Percentiles rank a stretch among this genome's conserved stretches.
These are phyloP conservation scores for Chalcis sispes DNA, from an alignment of 2,888 invertebrate genomes.

Conservation along the genomic window DNA sequence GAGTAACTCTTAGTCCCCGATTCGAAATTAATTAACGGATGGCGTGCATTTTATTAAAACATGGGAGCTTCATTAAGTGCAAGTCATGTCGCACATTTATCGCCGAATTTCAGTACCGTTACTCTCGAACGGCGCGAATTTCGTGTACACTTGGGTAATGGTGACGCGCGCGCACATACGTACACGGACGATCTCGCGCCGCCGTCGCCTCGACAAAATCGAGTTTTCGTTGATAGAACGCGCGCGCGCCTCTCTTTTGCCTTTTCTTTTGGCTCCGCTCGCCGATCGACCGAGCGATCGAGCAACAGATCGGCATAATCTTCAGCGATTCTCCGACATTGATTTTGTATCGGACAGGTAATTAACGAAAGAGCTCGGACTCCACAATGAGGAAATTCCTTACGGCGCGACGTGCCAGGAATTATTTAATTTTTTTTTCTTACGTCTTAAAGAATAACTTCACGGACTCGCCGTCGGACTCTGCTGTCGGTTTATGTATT, in stretches of 20 bases:
- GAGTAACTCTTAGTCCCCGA: neutral
- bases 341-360: conserved; percentile 70
- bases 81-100: conserved; percentile 46
- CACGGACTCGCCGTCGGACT: neutral
- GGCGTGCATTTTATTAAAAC: conserved; percentile 34
- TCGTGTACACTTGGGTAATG: conserved; percentile 25
- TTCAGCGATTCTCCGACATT: too few relatives aligned
- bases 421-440: conserved; percentile 61
- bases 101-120: conserved; percentile 30
- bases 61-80: conserved; percentile 40
- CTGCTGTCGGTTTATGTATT: neutral
- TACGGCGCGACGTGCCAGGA: conserved; percentile 64
- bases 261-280: too few relatives aligned
- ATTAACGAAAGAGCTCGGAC: conserved; percentile 65
- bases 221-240: conserved; percentile 48
- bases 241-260: too few relatives aligned
- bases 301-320: too few relatives aligned
- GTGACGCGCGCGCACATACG: too few relatives aligned
- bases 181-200: too few relatives aligned
- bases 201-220: conserved; percentile 31
- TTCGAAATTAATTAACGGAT: conserved; percentile 39
- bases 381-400: conserved; percentile 51
- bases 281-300: conserved; percentile 14
- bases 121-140: conserved; percentile 26
- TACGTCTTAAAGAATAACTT: too few relatives aligned